phyloP scores from a whole-genome alignment of 2,888 invertebrate species.

The Siphonodentalium dalli region DNA sequence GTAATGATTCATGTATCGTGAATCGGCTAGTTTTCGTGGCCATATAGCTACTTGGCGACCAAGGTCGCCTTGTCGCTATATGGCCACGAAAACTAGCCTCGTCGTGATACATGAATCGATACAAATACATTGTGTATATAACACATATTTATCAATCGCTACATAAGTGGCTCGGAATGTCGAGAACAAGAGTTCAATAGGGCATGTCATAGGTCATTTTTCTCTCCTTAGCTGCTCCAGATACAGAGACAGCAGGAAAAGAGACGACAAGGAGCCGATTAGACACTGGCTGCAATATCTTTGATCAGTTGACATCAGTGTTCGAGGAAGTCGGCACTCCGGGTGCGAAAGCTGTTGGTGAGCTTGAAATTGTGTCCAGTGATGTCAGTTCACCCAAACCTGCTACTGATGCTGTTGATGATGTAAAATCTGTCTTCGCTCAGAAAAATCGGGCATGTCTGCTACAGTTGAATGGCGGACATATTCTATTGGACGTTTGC shows the following conservation, averaged over 20 bases:
- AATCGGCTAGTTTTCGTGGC: too few relatives aligned
- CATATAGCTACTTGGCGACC: too few relatives aligned
- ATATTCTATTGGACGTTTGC: conserved; percentile 83
- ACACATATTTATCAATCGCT: background rate
- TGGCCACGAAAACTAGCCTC: too few relatives aligned
- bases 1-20: too few relatives aligned
- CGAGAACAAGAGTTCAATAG: background rate
- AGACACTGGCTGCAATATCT: conserved; percentile 76
- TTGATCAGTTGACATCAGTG: conserved; percentile 74
- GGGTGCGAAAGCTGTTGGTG: conserved; percentile 31
- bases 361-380: conserved; percentile 50
- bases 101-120: too few relatives aligned
- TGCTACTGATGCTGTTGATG: conserved; percentile 48
- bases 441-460: conserved; percentile 80
- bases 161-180: background rate
- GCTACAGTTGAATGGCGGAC: conserved; percentile 81
- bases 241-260: conserved; percentile 45
- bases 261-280: conserved; percentile 70
- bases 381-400: too few relatives aligned
- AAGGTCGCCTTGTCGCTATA: too few relatives aligned
- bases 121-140: background rate
- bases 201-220: background rate
- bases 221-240: conserved; percentile 11
- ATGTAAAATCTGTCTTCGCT: conserved; percentile 72
- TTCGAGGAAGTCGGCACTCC: conserved; percentile 49